Conservation (phyloP, 2,113 vertebrate species). For the Petromus typicus region DNA sequence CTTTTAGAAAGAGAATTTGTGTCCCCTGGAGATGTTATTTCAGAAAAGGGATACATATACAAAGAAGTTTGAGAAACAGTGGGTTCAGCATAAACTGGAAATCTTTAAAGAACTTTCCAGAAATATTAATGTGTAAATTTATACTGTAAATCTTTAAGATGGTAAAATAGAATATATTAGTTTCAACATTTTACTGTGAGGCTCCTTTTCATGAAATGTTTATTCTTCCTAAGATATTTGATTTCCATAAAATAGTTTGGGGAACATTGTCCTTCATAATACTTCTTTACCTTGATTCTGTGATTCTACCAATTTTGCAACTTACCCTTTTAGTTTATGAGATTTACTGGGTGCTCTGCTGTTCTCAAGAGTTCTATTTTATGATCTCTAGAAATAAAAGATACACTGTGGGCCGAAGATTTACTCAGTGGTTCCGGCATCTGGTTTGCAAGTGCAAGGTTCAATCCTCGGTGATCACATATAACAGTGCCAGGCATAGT, state of each 20-base stretch:
- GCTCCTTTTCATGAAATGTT: background rate
- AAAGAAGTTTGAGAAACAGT: conserved; percentile 39
- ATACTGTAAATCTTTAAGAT: background rate
- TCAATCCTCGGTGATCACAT: no score
- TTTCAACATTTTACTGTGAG: background rate
- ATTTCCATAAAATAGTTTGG: conserved; percentile 30
- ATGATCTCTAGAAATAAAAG: background rate
- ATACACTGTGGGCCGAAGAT: no score
- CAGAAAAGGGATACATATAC: background rate
- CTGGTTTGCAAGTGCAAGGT: no score
- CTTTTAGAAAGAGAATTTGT: conserved; percentile 21
- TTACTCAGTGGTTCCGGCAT: no score
- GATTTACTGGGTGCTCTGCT: background rate
- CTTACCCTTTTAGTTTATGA: conserved; percentile 6
- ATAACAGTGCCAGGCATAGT: no score
- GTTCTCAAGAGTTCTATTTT: conserved; percentile 21
- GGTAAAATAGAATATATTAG: background rate
- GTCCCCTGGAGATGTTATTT: conserved; percentile 2
- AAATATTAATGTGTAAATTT: background rate
- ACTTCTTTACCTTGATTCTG: conserved; percentile 13
- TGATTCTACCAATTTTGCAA: background rate
- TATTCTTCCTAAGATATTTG: background rate
- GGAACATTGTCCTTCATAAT: background rate
- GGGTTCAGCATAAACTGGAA: background rate
- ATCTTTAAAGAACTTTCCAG: background rate